Base-by-base conservation (phyloP, 2,113 vertebrate species). In the Mola mola region DNA sequence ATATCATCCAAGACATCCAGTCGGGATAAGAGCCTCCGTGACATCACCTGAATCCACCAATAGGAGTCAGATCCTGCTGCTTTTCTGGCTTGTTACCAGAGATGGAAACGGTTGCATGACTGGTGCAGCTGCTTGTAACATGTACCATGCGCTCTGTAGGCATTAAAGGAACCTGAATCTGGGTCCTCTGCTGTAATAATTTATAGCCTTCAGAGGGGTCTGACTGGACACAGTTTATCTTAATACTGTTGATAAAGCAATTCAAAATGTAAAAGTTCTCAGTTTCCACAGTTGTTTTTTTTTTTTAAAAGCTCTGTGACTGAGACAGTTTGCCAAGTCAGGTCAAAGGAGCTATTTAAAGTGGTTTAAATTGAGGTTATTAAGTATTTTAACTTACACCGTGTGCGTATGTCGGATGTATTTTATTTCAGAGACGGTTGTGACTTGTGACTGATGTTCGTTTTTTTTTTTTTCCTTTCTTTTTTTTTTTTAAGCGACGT, bases 311-410 rank as follows among this genome's bases (percentile, higher is more conserved):
- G 8, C 36, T 15, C 28, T 25, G 21, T 59, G 20, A 19, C 15
- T 19, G 13, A 25, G 8, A 22, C 17, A 42, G 2, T 63, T 79
- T 78, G 76, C 67, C 83, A 84, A 77, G 75, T 84, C 60, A 69
- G 28, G 44, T 62, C 53, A 66, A 8, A 52, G 60, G n/a, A n/a
- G 26, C 48, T 37, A 21, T 63, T 68, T 66, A 75, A 46, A 29
- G 4, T 0, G 44, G 43, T 66, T 17, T 8, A 64, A 22, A 9
- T 57, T 36, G n/a, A 53, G 52, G 6, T 41, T n/a, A 37, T 16
- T 12, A 19, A 20, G 31, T 46, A n/a, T 70, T 70, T 68, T 41
- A 17, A 56, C 12, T 42, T 33, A 36, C 36, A 41, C 15, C 16
- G 41, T 38, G 5, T 76, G 12, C n/a, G 25, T 13, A 38, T 28